Evolutionary conservation across 2,797 vertebrate genomes (phyloP).

Genomic region (Dipus sagitta): DNA sequence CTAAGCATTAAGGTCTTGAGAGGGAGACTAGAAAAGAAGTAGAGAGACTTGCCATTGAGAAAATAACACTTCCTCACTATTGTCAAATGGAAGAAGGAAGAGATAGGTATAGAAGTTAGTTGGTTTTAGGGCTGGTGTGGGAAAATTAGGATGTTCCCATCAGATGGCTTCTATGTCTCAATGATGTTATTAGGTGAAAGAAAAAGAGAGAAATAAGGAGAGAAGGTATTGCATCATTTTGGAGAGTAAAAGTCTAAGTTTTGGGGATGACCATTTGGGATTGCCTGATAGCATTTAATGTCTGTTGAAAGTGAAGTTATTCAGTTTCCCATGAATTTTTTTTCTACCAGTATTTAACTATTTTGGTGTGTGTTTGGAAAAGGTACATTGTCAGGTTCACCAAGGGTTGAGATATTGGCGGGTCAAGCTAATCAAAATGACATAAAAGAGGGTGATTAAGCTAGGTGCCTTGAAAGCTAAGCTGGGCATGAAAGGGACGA

Average conservation of each 20-base stretch:
- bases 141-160: neutral
- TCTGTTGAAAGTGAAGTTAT: neutral
- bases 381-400: neutral
- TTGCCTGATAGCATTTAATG: neutral
- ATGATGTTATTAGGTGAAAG: neutral
- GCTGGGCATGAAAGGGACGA: neutral
- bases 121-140: neutral
- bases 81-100: neutral
- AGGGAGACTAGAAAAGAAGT: neutral
- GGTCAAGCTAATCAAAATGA: neutral
- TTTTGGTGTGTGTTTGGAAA: neutral
- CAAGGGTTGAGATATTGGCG: neutral
- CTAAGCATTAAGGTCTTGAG: neutral
- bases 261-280: neutral
- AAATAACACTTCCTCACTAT: neutral
- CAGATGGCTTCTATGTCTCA: neutral
- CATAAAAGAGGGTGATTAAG: neutral
- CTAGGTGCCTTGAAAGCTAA: neutral
- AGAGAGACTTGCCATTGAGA: neutral
- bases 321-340: constrained; percentile 26
- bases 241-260: neutral
- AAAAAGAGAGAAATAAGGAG: neutral
- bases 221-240: neutral
- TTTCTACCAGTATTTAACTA: neutral
- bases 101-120: neutral